A percentile compares a stretch with the other conserved stretches of the same genome.
phyloP scores from a whole-genome alignment of 2,797 vertebrate genomes.

The Propithecus perrieri region DNA sequence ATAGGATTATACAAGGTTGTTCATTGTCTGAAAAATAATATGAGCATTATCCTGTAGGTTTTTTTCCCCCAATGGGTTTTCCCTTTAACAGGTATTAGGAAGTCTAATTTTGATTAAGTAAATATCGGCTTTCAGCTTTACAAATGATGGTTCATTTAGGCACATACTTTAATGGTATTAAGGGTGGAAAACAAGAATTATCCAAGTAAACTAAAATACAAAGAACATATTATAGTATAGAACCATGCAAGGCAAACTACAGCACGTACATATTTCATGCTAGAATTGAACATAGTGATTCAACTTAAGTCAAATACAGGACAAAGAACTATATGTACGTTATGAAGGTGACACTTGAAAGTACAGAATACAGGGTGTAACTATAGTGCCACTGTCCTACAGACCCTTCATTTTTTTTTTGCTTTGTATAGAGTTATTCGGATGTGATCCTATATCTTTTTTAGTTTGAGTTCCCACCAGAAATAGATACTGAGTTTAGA shows the following conservation, averaged over 20 bases:
- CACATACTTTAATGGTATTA: slow-evolving; percentile 77
- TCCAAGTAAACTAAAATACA: slow-evolving; percentile 73
- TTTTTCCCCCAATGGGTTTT: slow-evolving; percentile 69
- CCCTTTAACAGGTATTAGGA: slow-evolving; percentile 83
- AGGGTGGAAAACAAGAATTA: slow-evolving; percentile 70
- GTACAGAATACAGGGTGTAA: neutral
- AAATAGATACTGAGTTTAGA: neutral
- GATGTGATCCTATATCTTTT: neutral
- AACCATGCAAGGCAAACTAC: slow-evolving; percentile 31
- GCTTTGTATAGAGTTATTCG: neutral
- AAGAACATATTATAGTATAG: slow-evolving; percentile 62
- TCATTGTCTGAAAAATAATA: slow-evolving; percentile 86
- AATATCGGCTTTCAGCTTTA: slow-evolving; percentile 84
- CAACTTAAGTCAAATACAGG: slow-evolving; percentile 50
- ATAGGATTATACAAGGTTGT: slow-evolving; percentile 84
- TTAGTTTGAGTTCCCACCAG: neutral
- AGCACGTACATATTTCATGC: slow-evolving; percentile 56
- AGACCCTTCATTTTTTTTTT: neutral
- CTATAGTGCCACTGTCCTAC: neutral
- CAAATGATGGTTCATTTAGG: slow-evolving; percentile 75
- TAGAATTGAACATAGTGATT: slow-evolving; percentile 60
- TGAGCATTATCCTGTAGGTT: slow-evolving; percentile 79
- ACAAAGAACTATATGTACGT: neutral
- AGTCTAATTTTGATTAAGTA: slow-evolving; percentile 82
- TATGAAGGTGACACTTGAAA: slow-evolving; percentile 27